phyloP scores from a whole-genome alignment of 2,113 vertebrate species.

The Xiphophorus hellerii region DNA sequence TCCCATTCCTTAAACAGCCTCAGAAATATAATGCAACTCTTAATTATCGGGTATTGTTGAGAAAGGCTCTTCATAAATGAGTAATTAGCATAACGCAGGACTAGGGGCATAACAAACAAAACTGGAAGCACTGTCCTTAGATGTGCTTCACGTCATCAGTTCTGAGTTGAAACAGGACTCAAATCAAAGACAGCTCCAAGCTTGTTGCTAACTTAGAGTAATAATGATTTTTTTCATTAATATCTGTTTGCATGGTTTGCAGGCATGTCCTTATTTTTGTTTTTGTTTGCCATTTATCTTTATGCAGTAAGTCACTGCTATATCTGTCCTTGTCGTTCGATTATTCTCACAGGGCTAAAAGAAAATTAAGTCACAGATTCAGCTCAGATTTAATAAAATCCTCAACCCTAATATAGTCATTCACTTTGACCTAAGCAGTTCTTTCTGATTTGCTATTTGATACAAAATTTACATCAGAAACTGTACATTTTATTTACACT shows the following conservation, averaged over 20 bases:
- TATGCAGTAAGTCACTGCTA: no score
- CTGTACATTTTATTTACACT: constrained; percentile 3
- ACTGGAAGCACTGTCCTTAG: not conserved
- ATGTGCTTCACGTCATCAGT: not conserved
- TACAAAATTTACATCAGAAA: constrained; percentile 26
- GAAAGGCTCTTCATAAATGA: not conserved
- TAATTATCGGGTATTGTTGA: not conserved
- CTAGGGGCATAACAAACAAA: not conserved
- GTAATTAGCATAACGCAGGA: not conserved
- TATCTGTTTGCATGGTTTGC: not conserved
- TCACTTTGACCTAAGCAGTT: not conserved
- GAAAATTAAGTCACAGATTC: not conserved
- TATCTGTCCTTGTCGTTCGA: not conserved
- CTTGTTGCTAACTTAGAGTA: not conserved
- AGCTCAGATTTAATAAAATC: not conserved
- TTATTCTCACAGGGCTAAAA: not conserved
- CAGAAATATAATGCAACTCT: not conserved
- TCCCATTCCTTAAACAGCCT: constrained; percentile 17
- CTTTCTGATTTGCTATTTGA: not conserved
- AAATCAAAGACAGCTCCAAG: not conserved
- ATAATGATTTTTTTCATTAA: not conserved
- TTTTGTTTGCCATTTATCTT: not conserved
- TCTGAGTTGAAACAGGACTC: not conserved
- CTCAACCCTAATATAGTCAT: not conserved
- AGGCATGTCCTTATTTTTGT: not conserved